Evolutionary conservation across 2,113 vertebrate species (phyloP), one percentile per base, ranked within the genome.

Genomic region (Mellivora capensis): DNA sequence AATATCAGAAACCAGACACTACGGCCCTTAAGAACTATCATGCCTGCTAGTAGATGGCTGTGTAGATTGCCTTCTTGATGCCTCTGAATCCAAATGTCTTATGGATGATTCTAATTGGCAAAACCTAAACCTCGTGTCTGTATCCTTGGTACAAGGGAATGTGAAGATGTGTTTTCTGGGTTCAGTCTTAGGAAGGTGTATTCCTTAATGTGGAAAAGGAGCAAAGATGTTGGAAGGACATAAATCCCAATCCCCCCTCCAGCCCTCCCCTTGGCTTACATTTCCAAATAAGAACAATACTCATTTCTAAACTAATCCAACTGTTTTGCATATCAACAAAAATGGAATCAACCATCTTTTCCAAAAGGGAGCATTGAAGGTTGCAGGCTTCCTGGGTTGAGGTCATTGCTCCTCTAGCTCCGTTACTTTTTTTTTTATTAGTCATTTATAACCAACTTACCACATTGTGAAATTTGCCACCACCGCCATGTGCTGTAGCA

Each of bases 1-100:
- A 39, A 31, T 13, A 11, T 34, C 13, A 61, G 1, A 39, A 31
- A 3, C 31, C 20, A 21, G 6, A 5, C 0, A 4, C 59, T n/a
- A 9, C 34, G 39, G 4, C 15, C n/a, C 25, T 2, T 31, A 47
- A 61, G 84, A 21, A 2, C 29, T 13, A 1, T 49, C n/a, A 7
- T 79, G 49, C 71, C 10, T 85, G 39, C 29, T n/a, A 64, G 10
- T 27, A 71, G 4, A 18, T 0, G 9, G 80, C 31, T 74, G 2
- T 14, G 27, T 25, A 42, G 12, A 9, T 5, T 39, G 42, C 61
- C 37, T 64, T 90, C 44, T 80, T 80, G 25, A 64, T 21, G 57
- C 57, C 81, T 71, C 21, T 59, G 47, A 67, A 20, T 39, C 29
- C 59, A 27, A 0, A 79, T 47, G 2, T 54, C 44, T 17, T 44